Percentiles rank a stretch among this genome's conserved stretches.
Conservation (phyloP, 2,888 invertebrate genomes). For the Drosophila demipolita region DNA sequence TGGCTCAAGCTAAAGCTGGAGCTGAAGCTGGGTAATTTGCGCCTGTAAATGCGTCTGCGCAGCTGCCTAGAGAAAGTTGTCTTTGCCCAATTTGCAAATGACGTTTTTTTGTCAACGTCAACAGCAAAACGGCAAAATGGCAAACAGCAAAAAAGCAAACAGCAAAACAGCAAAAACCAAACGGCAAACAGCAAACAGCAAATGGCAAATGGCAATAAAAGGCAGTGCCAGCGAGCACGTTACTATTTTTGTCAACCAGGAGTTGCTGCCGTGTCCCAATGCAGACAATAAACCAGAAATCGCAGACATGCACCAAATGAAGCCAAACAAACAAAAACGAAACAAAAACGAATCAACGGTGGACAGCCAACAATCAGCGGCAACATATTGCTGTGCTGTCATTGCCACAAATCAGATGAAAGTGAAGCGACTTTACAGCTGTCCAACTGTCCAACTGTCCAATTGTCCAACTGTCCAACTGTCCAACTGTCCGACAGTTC, state of each 20-base stretch:
- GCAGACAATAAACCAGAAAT: conserved; percentile 70
- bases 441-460: conserved; percentile 15
- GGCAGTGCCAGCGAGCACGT: conserved; percentile 70
- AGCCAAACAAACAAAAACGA: conserved; percentile 39
- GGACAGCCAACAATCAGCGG: conserved; percentile 47
- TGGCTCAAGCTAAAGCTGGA: conserved; percentile 23
- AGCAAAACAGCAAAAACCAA: conserved; percentile 38
- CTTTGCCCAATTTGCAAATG: conserved; percentile 81
- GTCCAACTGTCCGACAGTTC: conserved; percentile 15
- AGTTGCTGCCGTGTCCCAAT: conserved; percentile 47
- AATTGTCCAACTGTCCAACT: conserved; percentile 9
- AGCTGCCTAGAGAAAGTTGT: conserved; percentile 79
- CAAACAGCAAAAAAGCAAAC: conserved; percentile 47
- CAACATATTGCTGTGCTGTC: conserved; percentile 53
- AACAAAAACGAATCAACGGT: conserved; percentile 18
- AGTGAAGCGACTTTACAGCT: conserved; percentile 55
- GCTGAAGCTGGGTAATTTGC: conserved; percentile 46
- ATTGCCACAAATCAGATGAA: conserved; percentile 70
- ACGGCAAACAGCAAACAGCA: conserved; percentile 22
- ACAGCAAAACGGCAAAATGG: conserved; percentile 44
- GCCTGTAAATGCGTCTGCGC: conserved; percentile 54
- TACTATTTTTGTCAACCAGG: conserved; percentile 75
- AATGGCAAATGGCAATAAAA: conserved; percentile 68
- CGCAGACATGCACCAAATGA: conserved; percentile 58
- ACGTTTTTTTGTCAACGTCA: conserved; percentile 80